Evolutionary conservation across 2,888 invertebrate genomes (phyloP), one percentile per base, ranked within the genome.

Genomic region (Pardosa pseudoannulata): DNA sequence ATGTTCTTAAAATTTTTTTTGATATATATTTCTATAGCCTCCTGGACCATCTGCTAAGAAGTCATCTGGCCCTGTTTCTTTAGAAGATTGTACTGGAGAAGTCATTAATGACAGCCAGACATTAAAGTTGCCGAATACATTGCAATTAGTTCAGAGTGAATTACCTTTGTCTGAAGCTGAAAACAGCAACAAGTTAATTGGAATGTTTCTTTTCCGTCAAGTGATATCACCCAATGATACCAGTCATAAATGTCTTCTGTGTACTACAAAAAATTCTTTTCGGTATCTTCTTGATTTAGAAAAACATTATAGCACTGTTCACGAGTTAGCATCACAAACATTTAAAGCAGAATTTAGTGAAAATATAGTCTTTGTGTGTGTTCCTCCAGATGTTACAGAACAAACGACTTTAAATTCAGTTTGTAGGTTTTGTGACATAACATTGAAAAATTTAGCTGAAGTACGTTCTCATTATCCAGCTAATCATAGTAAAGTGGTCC

Each of bases 341-440:
- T 86, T 82, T 32, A 89, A 89, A 70, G 89, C 89, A 2, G 89
- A 89, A 64, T 90, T 90, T 68, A 89, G 88, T 31, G 90, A 90
- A 56, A 89, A 89, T 28, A 88, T 89, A 9, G 90, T 90, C 0
- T 89, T 89, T 71, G 89, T 90, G 36, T 90, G 90, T 80, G 79
- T 90, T 2, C 90, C 90, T 3, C 76, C 79, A 13, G 89, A 89
- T 65, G 89, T 89, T 1, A 85, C 87, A 5, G 89, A 89, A 74
- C 74, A 83, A 28, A 89, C 89, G 0, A 81, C 87, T 28, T 73
- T 90, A n/a, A 89, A 90, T 65, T 89, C 89, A 6, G 81, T 88
- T 11, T 90, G 90, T 67, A 88, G 89, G 80, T 90, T 89, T 70
- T 90, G 90, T 73, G 89, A 89, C 11, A 74, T 88, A 5, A 88